Evolutionary conservation across 2,888 invertebrate genomes (phyloP), one percentile per base, ranked within the genome.

Genomic region (Protonemura montana): DNA sequence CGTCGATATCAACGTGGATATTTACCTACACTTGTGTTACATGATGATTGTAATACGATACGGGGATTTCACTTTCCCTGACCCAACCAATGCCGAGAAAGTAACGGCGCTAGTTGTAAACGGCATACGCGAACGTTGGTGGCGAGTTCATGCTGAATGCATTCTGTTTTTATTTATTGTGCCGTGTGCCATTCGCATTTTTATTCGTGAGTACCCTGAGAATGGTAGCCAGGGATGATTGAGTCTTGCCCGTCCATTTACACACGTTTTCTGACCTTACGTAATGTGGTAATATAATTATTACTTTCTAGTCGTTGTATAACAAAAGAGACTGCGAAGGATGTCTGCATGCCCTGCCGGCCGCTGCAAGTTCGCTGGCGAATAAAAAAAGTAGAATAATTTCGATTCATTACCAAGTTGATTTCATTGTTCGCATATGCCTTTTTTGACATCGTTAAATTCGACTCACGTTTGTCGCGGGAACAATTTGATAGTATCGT

Each of bases 11-110:
- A 59, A 59, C 59, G 1, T 59, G 59, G 59, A 59, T 59, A 59
- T 59, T 21, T 59, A 35, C 35, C 35, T 35, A 59, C 59, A 21
- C 59, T 21, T 2, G 16, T 59, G 21, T 59, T 59, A 59, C 59
- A 59, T 59, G 59, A 59, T 59, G 59, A 59, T 59, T 59, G 59
- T 59, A 59, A 21, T 59, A 59, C 7, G 59, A 59, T 59, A 59
- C 26, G 26, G 78, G 77, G 78, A 78, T 78, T 28, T 78, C 78
- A 28, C 78, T 78, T 78, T 78, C 78, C 78, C 78, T 13, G 78
- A 78, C 78, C 78, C 78, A n/a, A 28, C 28, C 27, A 78, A 78
- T 78, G 28, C 78, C 28, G 78, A 21, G 78, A 78, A 78, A 78
- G 78, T 78, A 78, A 78, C 28, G 26, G 28, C 59, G 21, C 21